Evolutionary conservation across 2,113 vertebrate genomes (phyloP).

Genomic region (Larimichthys polyactis): DNA sequence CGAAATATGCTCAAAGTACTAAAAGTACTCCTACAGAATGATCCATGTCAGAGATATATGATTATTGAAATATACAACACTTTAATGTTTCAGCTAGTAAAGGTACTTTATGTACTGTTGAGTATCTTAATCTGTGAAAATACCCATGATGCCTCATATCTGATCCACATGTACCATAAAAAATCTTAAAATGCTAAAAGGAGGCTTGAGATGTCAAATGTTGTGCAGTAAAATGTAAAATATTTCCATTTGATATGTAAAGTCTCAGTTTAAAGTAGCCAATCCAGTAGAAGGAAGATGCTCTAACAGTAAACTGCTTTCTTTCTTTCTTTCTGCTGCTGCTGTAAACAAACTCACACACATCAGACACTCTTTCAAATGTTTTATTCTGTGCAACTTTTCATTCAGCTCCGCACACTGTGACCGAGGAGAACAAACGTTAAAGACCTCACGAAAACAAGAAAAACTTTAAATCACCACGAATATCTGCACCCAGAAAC

Average conservation of each 20-base stretch:
- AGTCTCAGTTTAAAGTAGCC: not conserved
- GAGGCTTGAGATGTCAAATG: too few species aligned
- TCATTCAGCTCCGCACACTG: constrained; percentile 6
- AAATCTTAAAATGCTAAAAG: too few species aligned
- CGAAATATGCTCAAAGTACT: too few species aligned
- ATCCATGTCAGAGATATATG: too few species aligned
- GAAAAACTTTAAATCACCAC: not conserved
- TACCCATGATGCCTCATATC: not conserved
- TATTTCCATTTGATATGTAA: not conserved
- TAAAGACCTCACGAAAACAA: not conserved
- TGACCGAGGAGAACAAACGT: not conserved
- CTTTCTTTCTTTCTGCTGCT: too few species aligned
- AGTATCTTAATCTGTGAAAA: too few species aligned
- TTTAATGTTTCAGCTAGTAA: too few species aligned
- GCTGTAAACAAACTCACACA: constrained; percentile 19
- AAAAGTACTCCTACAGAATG: too few species aligned
- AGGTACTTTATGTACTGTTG: too few species aligned
- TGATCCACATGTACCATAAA: not conserved
- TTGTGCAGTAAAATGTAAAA: not conserved
- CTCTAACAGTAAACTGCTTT: too few species aligned
- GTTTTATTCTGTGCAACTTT: constrained; percentile 42
- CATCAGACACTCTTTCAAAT: not conserved
- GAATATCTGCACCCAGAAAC: not conserved
- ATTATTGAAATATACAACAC: too few species aligned
- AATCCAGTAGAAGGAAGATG: too few species aligned